Conservation (phyloP, 2,888 invertebrate genomes). For the Linyphia triangularis region DNA sequence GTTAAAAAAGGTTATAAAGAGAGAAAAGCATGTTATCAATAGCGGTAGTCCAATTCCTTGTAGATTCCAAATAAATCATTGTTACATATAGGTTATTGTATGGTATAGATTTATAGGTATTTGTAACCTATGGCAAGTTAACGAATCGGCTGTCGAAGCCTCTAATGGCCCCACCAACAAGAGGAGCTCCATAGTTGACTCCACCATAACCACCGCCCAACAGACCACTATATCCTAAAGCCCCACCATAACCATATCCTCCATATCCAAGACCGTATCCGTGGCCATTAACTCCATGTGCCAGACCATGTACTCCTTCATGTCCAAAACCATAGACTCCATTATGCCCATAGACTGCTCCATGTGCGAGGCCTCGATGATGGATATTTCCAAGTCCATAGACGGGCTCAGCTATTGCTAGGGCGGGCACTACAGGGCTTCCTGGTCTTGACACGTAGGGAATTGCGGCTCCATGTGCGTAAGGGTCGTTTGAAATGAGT, state of each 20-base stretch:
- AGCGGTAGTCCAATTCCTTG: too few species aligned
- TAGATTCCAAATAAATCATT: too few species aligned
- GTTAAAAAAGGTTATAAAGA: too few species aligned
- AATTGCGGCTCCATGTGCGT: slow-evolving; percentile 17
- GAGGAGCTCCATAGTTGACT: slow-evolving; percentile 49
- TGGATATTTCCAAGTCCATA: neutral
- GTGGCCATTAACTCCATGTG: neutral
- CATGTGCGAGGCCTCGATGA: neutral
- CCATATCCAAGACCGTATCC: too few species aligned
- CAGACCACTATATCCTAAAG: slow-evolving; percentile 28
- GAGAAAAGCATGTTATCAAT: too few species aligned
- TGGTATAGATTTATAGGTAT: too few species aligned
- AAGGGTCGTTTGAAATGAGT: slow-evolving; percentile 27
- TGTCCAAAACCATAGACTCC: neutral
- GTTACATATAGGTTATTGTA: too few species aligned
- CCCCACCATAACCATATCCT: neutral
- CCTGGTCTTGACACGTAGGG: neutral
- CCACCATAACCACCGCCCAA: slow-evolving; percentile 31
- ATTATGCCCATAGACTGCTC: neutral
- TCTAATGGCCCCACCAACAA: slow-evolving; percentile 48
- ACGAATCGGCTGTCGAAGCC: slow-evolving; percentile 49
- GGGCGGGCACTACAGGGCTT: neutral
- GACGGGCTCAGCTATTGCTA: neutral
- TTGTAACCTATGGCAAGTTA: neutral
- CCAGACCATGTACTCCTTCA: neutral